Percentiles rank a stretch among this genome's conserved stretches.
phyloP scores from a whole-genome alignment of 2,797 vertebrate species.

The Remorina albescens region DNA sequence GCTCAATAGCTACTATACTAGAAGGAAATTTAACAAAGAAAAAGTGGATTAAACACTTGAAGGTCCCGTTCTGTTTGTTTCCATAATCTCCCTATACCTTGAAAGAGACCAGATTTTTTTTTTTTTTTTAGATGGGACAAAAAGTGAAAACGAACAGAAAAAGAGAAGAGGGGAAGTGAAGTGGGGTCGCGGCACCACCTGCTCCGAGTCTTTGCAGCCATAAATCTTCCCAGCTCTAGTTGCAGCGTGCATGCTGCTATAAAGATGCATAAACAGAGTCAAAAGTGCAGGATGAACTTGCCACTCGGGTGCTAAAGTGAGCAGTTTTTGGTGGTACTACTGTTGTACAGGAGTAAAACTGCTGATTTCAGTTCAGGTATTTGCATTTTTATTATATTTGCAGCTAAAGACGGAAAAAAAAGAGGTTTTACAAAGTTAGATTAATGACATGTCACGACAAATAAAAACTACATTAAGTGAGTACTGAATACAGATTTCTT shows the following conservation, averaged over 20 bases:
- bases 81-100: background rate
- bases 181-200: constrained; percentile 82
- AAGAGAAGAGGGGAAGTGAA: constrained; percentile 48
- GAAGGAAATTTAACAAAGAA: background rate
- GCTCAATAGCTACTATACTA: background rate
- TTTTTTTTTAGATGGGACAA: constrained; percentile 65
- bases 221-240: constrained; percentile 64
- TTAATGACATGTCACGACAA: background rate
- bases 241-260: constrained; percentile 46
- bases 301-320: constrained; percentile 6
- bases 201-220: constrained; percentile 80
- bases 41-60: background rate
- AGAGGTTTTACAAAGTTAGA: background rate
- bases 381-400: constrained; percentile 12
- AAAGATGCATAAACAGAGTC: constrained; percentile 56
- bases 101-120: constrained; percentile 1
- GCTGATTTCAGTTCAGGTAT: constrained; percentile 17
- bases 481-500: background rate
- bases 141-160: constrained; percentile 27
- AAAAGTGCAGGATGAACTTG: constrained; percentile 48
- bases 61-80: background rate
- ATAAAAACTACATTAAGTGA: background rate
- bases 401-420: constrained; percentile 24
- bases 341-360: constrained; percentile 21
- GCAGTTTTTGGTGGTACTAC: constrained; percentile 13